Evolutionary conservation across 1,140 invertebrate species (phyloP).

Genomic region (Micrasema longulum): DNA sequence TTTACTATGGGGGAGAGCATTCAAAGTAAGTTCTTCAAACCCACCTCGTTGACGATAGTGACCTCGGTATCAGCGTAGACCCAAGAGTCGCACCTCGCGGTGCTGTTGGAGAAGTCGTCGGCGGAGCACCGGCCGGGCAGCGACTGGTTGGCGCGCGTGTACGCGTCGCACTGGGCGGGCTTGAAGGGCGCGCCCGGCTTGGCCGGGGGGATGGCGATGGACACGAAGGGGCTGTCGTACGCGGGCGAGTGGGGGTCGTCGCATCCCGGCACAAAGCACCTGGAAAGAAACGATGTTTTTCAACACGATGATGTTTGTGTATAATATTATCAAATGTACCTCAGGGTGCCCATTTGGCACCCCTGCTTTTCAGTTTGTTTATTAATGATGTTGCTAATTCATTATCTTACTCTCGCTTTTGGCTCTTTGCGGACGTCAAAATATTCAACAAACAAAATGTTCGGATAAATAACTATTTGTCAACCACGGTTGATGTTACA

Average conservation of each 20-base stretch:
- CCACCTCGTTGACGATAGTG: constrained; percentile 71
- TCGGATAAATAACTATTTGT: too few relatives aligned
- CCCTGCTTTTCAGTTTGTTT: too few relatives aligned
- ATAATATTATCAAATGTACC: too few relatives aligned
- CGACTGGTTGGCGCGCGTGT: constrained; percentile 39
- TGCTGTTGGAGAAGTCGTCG: constrained; percentile 57
- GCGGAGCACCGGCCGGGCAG: constrained; percentile 55
- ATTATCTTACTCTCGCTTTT: too few relatives aligned
- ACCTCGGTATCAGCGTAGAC: constrained; percentile 65
- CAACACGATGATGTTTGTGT: too few relatives aligned
- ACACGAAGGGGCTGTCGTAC: constrained; percentile 63
- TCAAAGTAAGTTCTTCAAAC: too few relatives aligned
- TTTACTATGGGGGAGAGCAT: too few relatives aligned
- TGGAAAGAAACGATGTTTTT: constrained; percentile 44
- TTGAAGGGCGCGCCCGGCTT: constrained; percentile 51
- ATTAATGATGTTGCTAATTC: too few relatives aligned
- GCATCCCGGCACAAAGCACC: constrained; percentile 68
- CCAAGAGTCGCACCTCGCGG: constrained; percentile 63
- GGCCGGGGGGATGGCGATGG: constrained; percentile 62
- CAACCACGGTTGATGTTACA: too few relatives aligned
- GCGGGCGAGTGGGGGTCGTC: constrained; percentile 57
- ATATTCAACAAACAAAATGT: too few relatives aligned
- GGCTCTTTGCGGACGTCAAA: too few relatives aligned
- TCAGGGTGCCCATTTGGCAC: too few relatives aligned
- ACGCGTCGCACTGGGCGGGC: constrained; percentile 56